Conservation (phyloP, 2,797 vertebrate species). For the Mallotus villosus region DNA sequence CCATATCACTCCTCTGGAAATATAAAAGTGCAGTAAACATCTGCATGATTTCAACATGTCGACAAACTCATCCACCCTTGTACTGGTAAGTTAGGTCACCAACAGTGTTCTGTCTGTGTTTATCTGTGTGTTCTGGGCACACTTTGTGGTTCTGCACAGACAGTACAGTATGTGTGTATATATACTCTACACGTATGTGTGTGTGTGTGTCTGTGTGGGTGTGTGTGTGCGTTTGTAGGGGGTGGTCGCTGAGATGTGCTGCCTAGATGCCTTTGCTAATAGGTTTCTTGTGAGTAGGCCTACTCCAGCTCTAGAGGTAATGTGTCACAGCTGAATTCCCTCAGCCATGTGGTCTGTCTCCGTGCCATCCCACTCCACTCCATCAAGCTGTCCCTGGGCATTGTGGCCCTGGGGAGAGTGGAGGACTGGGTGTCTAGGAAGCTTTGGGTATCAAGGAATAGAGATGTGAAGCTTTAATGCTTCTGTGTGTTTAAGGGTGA, state of each 20-base stretch:
- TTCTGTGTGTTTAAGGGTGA: slow-evolving; percentile 30
- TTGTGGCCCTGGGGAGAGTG: slow-evolving; percentile 41
- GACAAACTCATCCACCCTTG: background rate
- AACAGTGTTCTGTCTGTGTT: background rate
- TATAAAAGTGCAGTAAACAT: background rate
- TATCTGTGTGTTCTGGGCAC: background rate
- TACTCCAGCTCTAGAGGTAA: slow-evolving; percentile 67
- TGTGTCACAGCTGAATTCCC: slow-evolving; percentile 72
- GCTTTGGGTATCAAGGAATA: slow-evolving; percentile 62
- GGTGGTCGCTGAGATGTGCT: slow-evolving; percentile 42
- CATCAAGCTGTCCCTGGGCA: slow-evolving; percentile 65
- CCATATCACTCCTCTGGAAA: background rate
- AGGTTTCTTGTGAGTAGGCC: slow-evolving; percentile 66
- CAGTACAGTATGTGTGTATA: background rate
- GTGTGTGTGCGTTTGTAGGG: slow-evolving; percentile 16
- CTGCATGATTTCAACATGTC: background rate
- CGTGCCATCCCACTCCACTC: slow-evolving; percentile 59
- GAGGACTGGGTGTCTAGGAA: slow-evolving; percentile 51
- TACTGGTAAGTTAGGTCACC: background rate
- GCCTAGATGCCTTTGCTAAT: slow-evolving; percentile 60
- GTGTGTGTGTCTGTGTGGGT: background rate
- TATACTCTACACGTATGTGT: too few relatives aligned
- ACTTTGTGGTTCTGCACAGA: background rate
- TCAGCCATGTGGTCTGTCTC: slow-evolving; percentile 56
- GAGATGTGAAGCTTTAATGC: slow-evolving; percentile 46